phyloP scores from a whole-genome alignment of 2,888 invertebrate genomes.

The Phalangium opilio region DNA sequence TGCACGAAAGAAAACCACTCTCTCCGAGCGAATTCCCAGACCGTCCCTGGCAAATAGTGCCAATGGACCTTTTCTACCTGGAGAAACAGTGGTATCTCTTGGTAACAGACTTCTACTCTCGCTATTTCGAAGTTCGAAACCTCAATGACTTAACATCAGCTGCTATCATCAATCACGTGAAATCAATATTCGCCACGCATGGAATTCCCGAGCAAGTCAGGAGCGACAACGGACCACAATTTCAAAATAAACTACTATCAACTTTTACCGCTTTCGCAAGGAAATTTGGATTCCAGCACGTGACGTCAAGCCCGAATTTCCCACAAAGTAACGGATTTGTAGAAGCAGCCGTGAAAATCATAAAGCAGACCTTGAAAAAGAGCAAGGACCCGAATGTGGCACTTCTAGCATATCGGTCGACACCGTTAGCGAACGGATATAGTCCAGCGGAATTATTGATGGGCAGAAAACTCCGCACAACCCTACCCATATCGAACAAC shows the following conservation, averaged over 20 bases:
- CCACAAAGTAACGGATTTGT: too few species aligned
- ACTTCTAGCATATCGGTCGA: too few species aligned
- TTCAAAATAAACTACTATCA: background rate
- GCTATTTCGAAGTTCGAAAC: background rate
- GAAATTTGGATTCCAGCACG: too few species aligned
- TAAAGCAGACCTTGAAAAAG: too few species aligned
- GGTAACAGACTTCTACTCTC: background rate
- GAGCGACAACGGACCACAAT: background rate
- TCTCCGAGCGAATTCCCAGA: background rate
- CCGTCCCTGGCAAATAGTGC: background rate
- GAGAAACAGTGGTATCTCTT: background rate
- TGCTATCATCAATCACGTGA: background rate
- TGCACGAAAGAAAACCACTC: background rate
- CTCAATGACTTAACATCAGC: too few species aligned
- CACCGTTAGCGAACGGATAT: too few species aligned
- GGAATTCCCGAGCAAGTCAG: background rate
- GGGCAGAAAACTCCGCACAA: too few species aligned
- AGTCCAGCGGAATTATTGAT: too few species aligned
- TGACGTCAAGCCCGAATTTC: too few species aligned
- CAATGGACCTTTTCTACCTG: constrained; percentile 9
- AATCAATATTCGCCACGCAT: background rate
- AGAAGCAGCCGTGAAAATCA: too few species aligned
- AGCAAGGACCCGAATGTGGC: too few species aligned
- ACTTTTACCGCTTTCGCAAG: background rate
- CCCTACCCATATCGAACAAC: too few species aligned